Evolutionary conservation across 2,888 invertebrate species (phyloP).

Genomic region (Malacosoma neustria): DNA sequence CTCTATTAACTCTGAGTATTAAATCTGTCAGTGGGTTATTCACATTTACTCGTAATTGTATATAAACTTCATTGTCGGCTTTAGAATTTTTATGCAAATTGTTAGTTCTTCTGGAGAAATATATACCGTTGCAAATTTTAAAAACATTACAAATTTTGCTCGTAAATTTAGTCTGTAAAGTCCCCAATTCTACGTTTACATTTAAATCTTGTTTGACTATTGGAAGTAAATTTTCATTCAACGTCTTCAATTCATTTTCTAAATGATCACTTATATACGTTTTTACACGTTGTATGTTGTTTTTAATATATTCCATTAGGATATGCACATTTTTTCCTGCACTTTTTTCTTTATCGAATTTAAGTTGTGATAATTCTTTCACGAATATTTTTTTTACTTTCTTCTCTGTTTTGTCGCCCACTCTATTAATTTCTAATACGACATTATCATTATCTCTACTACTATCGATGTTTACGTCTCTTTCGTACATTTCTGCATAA

Average conservation of each 20-base stretch:
- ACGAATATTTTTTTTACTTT: slow-evolving; percentile 24
- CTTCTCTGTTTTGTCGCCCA: slow-evolving; percentile 16
- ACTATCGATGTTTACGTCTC: slow-evolving; percentile 29
- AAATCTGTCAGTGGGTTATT: slow-evolving; percentile 24
- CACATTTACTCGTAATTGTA: slow-evolving; percentile 30
- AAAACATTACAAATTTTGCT: slow-evolving; percentile 35
- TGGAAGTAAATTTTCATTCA: slow-evolving; percentile 16
- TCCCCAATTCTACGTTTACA: slow-evolving; percentile 37
- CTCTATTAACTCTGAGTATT: slow-evolving; percentile 6
- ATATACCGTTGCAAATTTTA: slow-evolving; percentile 32
- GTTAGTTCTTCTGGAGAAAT: slow-evolving; percentile 7
- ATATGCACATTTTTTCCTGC: slow-evolving; percentile 23
- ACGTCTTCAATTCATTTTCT: slow-evolving; percentile 13
- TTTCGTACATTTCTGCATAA: slow-evolving; percentile 44
- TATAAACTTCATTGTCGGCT: slow-evolving; percentile 22
- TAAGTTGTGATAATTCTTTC: slow-evolving; percentile 21
- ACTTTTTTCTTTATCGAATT: slow-evolving; percentile 25
- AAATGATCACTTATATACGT: slow-evolving; percentile 16
- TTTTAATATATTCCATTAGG: slow-evolving; percentile 24
- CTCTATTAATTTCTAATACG: slow-evolving; percentile 18
- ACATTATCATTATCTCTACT: slow-evolving; percentile 24
- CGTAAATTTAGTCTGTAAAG: slow-evolving; percentile 22
- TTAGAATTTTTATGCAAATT: slow-evolving; percentile 1
- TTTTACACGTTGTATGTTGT: slow-evolving; percentile 17
- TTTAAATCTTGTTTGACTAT: slow-evolving; percentile 30